A percentile compares a stretch with the other conserved stretches of the same genome.
Evolutionary conservation across 1,140 invertebrate species (phyloP).

Genomic region (Zelostemma sp.): DNA sequence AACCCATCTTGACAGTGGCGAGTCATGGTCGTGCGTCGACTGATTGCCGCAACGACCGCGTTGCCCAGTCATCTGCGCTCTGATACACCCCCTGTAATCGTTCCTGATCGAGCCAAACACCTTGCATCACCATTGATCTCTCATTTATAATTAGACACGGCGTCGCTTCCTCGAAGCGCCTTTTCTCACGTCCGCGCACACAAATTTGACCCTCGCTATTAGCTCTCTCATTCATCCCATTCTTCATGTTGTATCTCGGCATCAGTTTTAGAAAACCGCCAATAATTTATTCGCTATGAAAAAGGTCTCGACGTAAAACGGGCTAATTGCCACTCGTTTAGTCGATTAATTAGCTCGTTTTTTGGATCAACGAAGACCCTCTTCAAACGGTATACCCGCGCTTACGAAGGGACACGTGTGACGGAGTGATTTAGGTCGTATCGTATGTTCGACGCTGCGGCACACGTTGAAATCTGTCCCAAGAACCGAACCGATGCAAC

Average conservation of each 20-base stretch:
- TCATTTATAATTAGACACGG: slow-evolving; percentile 53
- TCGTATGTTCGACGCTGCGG: slow-evolving; percentile 24
- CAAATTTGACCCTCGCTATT: slow-evolving; percentile 23
- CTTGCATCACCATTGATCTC: slow-evolving; percentile 53
- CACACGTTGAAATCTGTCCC: slow-evolving; percentile 14
- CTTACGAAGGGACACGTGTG: slow-evolving; percentile 16
- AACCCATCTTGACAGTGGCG: slow-evolving; percentile 48
- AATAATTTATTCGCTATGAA: slow-evolving; percentile 22
- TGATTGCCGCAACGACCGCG: slow-evolving; percentile 53
- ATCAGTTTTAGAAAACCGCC: slow-evolving; percentile 1
- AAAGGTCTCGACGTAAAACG: slow-evolving; percentile 26
- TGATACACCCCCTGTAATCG: slow-evolving; percentile 53
- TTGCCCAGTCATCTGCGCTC: slow-evolving; percentile 54
- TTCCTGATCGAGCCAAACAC: slow-evolving; percentile 47
- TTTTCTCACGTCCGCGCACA: background rate
- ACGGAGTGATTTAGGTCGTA: slow-evolving; percentile 46
- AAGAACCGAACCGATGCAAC: slow-evolving; percentile 14
- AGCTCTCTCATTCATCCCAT: slow-evolving; percentile 46
- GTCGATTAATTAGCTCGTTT: slow-evolving; percentile 41
- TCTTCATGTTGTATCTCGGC: background rate
- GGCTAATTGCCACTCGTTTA: slow-evolving; percentile 45
- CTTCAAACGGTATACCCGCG: slow-evolving; percentile 7
- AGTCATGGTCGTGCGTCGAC: slow-evolving; percentile 57
- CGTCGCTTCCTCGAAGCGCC: slow-evolving; percentile 19
- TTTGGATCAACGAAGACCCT: slow-evolving; percentile 16